Conservation (phyloP, 2,888 invertebrate species). For the Meandrusa payeni region DNA sequence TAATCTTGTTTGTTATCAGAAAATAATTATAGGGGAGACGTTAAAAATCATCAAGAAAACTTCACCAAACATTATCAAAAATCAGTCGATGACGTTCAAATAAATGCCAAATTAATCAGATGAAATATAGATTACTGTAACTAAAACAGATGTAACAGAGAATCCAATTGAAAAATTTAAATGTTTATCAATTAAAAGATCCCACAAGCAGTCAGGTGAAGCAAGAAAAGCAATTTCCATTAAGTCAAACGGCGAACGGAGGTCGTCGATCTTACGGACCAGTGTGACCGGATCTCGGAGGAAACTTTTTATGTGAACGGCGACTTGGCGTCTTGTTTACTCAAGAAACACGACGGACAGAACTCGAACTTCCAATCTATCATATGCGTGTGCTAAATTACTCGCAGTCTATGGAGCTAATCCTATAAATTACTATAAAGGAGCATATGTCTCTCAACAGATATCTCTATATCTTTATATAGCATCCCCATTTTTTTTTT, state of each 20-base stretch:
- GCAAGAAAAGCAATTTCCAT: slow-evolving; percentile 74
- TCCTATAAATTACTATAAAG: no score
- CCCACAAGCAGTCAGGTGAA: slow-evolving; percentile 54
- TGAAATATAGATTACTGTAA: no score
- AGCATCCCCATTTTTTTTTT: no score
- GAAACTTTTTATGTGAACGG: slow-evolving; percentile 71
- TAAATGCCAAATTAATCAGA: no score
- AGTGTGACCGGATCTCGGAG: slow-evolving; percentile 71
- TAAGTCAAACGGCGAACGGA: slow-evolving; percentile 68
- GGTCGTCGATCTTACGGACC: slow-evolving; percentile 73
- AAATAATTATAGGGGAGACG: no score
- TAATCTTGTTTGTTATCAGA: no score
- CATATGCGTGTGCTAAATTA: slow-evolving; percentile 25
- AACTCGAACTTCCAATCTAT: slow-evolving; percentile 33
- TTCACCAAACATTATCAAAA: no score
- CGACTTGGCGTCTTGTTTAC: slow-evolving; percentile 65
- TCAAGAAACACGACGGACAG: slow-evolving; percentile 48
- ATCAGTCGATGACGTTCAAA: no score
- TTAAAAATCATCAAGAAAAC: no score
- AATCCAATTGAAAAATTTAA: slow-evolving; percentile 34
- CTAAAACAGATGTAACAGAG: not conserved
- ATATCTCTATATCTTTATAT: no score
- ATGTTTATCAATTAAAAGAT: slow-evolving; percentile 45
- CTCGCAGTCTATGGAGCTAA: slow-evolving; percentile 4
- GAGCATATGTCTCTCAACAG: no score